Evolutionary conservation across 2,113 vertebrate species (phyloP).

Genomic region (Butorides virescens): DNA sequence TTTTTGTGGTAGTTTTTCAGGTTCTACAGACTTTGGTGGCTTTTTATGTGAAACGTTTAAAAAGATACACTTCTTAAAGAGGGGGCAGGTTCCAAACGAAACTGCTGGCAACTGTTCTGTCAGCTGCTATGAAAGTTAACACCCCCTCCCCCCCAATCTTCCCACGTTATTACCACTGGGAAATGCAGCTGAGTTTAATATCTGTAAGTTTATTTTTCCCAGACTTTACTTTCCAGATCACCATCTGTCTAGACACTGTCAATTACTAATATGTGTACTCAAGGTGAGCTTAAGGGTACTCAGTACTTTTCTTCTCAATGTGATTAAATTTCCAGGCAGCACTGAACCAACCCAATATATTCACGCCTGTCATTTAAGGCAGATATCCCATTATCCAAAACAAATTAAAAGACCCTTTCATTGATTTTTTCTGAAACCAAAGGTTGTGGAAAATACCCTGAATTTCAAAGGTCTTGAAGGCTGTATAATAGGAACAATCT

Average conservation of each 20-base stretch:
- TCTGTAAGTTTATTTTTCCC: not conserved
- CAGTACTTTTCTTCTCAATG: not conserved
- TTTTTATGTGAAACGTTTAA: not conserved
- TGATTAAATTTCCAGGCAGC: constrained; percentile 2
- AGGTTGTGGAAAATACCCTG: not conserved
- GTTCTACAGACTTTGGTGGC: not conserved
- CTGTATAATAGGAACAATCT: not conserved
- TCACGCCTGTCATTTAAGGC: not conserved
- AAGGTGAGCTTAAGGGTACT: not conserved
- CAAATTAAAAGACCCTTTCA: not conserved
- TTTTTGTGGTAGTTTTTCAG: constrained; percentile 34
- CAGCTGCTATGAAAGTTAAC: not conserved
- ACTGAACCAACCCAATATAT: not conserved
- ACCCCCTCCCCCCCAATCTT: not conserved
- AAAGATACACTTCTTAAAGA: not conserved
- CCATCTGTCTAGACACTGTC: not conserved
- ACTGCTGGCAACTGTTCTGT: not conserved
- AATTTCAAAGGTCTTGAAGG: not conserved
- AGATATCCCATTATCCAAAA: not conserved
- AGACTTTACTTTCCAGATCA: constrained; percentile 4
- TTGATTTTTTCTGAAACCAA: not conserved
- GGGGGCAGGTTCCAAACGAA: not conserved
- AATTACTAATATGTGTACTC: not conserved
- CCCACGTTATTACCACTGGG: not conserved
- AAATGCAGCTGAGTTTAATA: constrained; percentile 15